A percentile compares a stretch with the other conserved stretches of the same genome.
These are phyloP conservation scores for Diachasma alloeum DNA, from an alignment of 1,140 invertebrate genomes.

Conservation along the genomic window DNA sequence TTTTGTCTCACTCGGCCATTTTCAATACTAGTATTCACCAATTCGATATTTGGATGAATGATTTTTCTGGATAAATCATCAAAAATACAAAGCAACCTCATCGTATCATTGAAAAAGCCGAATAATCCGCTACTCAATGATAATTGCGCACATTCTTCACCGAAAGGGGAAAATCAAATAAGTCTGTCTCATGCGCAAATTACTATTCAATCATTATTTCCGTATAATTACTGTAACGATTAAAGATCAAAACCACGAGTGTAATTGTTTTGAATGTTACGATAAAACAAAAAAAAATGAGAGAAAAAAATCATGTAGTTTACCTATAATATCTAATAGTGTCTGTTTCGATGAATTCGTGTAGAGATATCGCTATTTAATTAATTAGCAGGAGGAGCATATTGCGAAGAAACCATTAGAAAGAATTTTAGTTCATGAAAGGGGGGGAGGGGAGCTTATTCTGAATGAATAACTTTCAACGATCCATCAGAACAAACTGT, in stretches of 20 bases:
- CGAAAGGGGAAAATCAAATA: not conserved
- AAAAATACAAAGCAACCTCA: not conserved
- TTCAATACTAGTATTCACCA: too few species aligned
- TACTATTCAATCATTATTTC: not conserved
- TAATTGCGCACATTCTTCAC: not conserved
- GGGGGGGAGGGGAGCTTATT: too few species aligned
- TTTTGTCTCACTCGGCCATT: too few species aligned
- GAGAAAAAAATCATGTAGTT: not conserved
- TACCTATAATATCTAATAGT: not conserved
- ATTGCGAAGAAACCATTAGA: not conserved
- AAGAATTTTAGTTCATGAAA: too few species aligned
- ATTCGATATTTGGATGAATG: not conserved
- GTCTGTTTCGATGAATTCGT: not conserved
- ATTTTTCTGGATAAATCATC: not conserved
- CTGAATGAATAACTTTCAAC: not conserved
- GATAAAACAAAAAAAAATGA: not conserved
- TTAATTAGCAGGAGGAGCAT: not conserved
- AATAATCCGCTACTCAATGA: not conserved
- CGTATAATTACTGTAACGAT: not conserved
- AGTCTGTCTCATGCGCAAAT: not conserved
- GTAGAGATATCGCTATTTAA: not conserved
- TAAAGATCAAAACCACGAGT: not conserved
- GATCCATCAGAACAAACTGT: not conserved
- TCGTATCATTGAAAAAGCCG: not conserved
- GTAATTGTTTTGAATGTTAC: conserved; percentile 1